phyloP scores from a whole-genome alignment of 1,140 invertebrate genomes.

The Drosophila arawakana region DNA sequence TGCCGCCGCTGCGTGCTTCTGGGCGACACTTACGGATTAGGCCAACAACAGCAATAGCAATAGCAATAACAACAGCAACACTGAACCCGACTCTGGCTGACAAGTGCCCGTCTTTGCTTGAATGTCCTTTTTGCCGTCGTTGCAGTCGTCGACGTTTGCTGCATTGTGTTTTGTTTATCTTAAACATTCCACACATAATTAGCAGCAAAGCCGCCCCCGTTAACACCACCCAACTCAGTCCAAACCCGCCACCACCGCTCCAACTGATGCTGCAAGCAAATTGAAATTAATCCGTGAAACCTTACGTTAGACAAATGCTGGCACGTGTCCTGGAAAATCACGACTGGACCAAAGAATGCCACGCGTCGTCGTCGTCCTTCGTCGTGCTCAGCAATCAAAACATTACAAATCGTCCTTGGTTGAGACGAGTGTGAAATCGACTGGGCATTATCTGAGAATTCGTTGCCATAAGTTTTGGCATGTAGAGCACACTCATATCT shows the following conservation, averaged over 20 bases:
- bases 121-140: constrained; percentile 73
- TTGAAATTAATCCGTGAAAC: constrained; percentile 84
- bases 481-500: constrained; percentile 57
- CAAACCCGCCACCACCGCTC: neutral
- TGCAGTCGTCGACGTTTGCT: constrained; percentile 35
- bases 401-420: constrained; percentile 61
- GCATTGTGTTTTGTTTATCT: constrained; percentile 78
- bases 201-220: constrained; percentile 64
- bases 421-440: constrained; percentile 58
- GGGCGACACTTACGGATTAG: constrained; percentile 83
- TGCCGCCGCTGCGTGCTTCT: constrained; percentile 75
- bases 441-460: constrained; percentile 56
- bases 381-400: constrained; percentile 67
- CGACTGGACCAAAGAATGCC: constrained; percentile 51
- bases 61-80: constrained; percentile 28
- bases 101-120: constrained; percentile 64
- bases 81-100: constrained; percentile 43
- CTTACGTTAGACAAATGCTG: constrained; percentile 77
- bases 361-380: constrained; percentile 32
- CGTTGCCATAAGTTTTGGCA: constrained; percentile 67
- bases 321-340: constrained; percentile 70
- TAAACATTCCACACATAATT: constrained; percentile 82
- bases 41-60: constrained; percentile 52
- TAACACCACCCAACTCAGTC: constrained; percentile 12
- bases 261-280: constrained; percentile 58